Base-by-base conservation (phyloP, 2,888 invertebrate genomes). In the Tuberolachnus salignus region DNA sequence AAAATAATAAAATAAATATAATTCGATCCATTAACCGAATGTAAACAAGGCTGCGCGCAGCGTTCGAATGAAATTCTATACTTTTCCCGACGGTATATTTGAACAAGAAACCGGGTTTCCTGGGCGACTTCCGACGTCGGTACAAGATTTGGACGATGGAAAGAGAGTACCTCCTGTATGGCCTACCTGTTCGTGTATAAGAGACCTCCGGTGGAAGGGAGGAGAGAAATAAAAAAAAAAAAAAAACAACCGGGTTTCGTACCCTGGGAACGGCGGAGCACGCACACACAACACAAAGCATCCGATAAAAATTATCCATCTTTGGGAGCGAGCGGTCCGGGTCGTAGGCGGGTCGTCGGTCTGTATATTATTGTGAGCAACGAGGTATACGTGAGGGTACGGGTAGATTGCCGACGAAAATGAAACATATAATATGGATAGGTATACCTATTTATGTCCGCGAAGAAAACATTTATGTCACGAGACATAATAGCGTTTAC, bases 111-210 rank as follows among this genome's bases (percentile, higher is more conserved):
- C 78, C 69, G 69, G 55, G 75, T 21, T 78, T 78, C 75, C 75
- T 78, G 75, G 66, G 67, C 67, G 51, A 69, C 78, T 78, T 78
- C 78, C 78, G 78, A 78, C 78, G n/a, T n/a, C n/a, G n/a, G n/a
- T n/a, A n/a, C 78, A 21, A 34, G 59, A 55, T 55, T 78, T 42
- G 23, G 64, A 73, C 19, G 57, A 51, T 26, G 49, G 34, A 51
- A 61, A 73, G 23, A 72, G 26, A 49, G 23, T 26, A 34, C 49
- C 11, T n/a, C 19, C 13, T 14, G 44, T 64, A 44, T 46, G 44
- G 26, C 16, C 59, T 14, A 57, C 14, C 34, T 34, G 34, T 34
- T 4, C 34, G 34, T 34, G 6, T 34, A 34, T 34, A 34, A 34
- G 34, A 34, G 34, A 34, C n/a, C n/a, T n/a, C n/a, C 34, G 34